phyloP scores from a whole-genome alignment of 2,888 invertebrate species.

The Sesia apiformis region DNA sequence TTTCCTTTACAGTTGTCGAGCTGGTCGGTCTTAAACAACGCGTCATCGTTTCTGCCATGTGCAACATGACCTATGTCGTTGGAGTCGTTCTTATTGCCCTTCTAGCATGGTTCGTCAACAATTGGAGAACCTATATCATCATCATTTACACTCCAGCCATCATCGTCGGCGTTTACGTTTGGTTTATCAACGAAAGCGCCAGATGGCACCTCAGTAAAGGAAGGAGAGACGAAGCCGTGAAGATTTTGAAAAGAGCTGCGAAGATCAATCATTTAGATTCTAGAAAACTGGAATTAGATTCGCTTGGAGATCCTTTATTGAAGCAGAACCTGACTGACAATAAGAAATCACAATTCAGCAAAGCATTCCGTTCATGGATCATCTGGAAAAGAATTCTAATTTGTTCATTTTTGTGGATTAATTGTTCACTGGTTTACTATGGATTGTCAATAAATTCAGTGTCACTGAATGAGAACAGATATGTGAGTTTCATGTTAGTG shows the following conservation, averaged over 20 bases:
- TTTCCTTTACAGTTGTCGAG: conserved; percentile 79
- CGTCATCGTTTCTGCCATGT: conserved; percentile 82
- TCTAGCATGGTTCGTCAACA: conserved; percentile 81
- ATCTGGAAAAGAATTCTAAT: conserved; percentile 76
- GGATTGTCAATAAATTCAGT: conserved; percentile 86
- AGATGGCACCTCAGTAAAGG: conserved; percentile 86
- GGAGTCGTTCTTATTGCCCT: conserved; percentile 82
- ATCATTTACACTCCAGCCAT: conserved; percentile 82
- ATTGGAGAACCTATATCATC: conserved; percentile 82
- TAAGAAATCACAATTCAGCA: conserved; percentile 53
- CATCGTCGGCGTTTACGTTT: conserved; percentile 79
- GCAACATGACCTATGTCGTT: conserved; percentile 83
- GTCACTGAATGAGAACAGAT: conserved; percentile 81
- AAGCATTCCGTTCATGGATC: conserved; percentile 71
- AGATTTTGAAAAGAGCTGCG: conserved; percentile 77
- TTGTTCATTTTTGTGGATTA: conserved; percentile 85
- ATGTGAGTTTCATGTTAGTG: conserved; percentile 82
- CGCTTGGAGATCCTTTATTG: conserved; percentile 54
- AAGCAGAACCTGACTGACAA: conserved; percentile 39
- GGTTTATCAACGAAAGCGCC: conserved; percentile 84
- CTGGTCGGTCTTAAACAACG: conserved; percentile 84
- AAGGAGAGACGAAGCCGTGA: conserved; percentile 77
- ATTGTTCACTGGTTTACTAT: conserved; percentile 86
- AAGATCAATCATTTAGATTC: conserved; percentile 75
- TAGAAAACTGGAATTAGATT: conserved; percentile 56